These are phyloP conservation scores for Zaprionus inermis DNA, from an alignment of 1,140 invertebrate genomes.

Conservation along the genomic window DNA sequence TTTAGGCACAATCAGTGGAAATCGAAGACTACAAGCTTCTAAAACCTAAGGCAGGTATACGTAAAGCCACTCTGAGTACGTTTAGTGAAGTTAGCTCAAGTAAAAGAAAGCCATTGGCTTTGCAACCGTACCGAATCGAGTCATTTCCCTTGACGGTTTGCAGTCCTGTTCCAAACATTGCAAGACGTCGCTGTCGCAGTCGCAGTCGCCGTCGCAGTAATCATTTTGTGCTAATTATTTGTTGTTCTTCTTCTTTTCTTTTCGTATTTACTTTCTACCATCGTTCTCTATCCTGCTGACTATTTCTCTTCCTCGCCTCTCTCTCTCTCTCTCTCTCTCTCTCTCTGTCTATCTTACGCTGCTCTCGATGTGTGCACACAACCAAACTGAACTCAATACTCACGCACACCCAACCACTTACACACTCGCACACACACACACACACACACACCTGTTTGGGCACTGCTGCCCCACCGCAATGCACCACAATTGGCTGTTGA, in stretches of 20 bases:
- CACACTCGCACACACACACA: constrained; percentile 18
- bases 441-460: constrained; percentile 23
- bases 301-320: constrained; percentile 5
- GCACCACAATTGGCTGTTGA: constrained; percentile 73
- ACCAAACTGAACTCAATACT: constrained; percentile 5
- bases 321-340: constrained; percentile 9
- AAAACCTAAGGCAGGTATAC: too few relatives aligned
- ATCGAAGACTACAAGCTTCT: too few relatives aligned
- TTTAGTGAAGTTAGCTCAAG: neutral
- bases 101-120: neutral
- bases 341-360: constrained; percentile 11
- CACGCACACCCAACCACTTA: constrained; percentile 15
- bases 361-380: constrained; percentile 25
- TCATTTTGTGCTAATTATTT: constrained; percentile 67
- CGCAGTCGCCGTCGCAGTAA: constrained; percentile 29
- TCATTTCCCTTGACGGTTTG: neutral
- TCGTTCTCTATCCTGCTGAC: constrained; percentile 15
- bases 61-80: too few relatives aligned
- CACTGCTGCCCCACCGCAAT: constrained; percentile 32
- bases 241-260: constrained; percentile 51
- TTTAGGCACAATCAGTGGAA: too few relatives aligned
- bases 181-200: constrained; percentile 13
- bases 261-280: constrained; percentile 23
- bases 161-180: constrained; percentile 9
- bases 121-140: neutral